A percentile compares a stretch with the other conserved stretches of the same genome.
phyloP scores from a whole-genome alignment of 2,888 invertebrate genomes.

The Taenaris catops region DNA sequence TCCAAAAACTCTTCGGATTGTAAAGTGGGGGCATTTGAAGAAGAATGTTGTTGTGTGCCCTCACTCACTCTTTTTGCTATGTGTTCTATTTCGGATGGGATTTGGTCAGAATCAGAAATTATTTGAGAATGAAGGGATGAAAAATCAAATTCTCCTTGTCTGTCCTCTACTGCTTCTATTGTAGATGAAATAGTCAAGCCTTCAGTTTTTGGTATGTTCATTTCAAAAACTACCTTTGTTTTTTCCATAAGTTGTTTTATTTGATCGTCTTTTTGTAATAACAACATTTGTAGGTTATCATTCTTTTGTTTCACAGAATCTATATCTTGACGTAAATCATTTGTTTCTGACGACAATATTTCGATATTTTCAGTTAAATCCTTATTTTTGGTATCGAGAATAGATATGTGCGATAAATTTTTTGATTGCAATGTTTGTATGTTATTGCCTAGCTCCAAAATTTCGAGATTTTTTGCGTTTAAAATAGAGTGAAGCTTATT shows the following conservation, averaged over 20 bases:
- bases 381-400: conserved; percentile 43
- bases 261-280: conserved; percentile 51
- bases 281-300: conserved; percentile 37
- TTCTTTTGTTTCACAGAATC: conserved; percentile 38
- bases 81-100: conserved; percentile 29
- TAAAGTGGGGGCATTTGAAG: too few species aligned
- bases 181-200: conserved; percentile 70
- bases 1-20: conserved; percentile 36
- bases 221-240: conserved; percentile 62
- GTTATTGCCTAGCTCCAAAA: conserved; percentile 49
- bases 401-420: conserved; percentile 35
- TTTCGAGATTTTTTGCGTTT: conserved; percentile 68
- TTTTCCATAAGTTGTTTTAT: conserved; percentile 55
- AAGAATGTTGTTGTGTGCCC: conserved; percentile 31
- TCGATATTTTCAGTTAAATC: conserved; percentile 52
- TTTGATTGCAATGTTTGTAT: conserved; percentile 41
- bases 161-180: conserved; percentile 53
- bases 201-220: conserved; percentile 74
- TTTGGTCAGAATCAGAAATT: conserved; percentile 37
- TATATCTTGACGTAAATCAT: conserved; percentile 35
- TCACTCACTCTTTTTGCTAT: conserved; percentile 36
- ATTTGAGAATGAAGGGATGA: conserved; percentile 64
- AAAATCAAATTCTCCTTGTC: conserved; percentile 40
- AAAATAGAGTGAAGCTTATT: conserved; percentile 75
- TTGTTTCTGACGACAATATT: conserved; percentile 32